Evolutionary conservation across 2,797 vertebrate species (phyloP), one percentile per base, ranked within the genome.

Genomic region (Bovichtus diacanthus): DNA sequence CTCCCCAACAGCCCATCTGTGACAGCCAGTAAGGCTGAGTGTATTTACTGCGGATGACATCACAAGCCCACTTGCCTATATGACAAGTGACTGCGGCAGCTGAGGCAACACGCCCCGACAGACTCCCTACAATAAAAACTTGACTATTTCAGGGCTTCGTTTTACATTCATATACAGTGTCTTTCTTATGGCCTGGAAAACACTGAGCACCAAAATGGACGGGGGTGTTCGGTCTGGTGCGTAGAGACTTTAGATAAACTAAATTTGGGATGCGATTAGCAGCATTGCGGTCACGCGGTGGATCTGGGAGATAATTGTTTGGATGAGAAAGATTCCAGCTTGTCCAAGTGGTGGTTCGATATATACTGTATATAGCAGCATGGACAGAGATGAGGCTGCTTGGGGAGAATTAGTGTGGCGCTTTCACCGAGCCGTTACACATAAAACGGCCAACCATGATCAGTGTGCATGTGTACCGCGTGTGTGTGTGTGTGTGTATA

Each of bases 1-100:
- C 71, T 62, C 23, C 78, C 2, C 23, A 70, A 78, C 77, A 62
- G 85, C 70, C 74, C 66, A 78, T 89, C 87, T 72, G 78, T 78
- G 81, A 87, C 90, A 89, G 78, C 63, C 62, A 76, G 70, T 71
- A 80, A 38, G 85, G 68, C 75, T 3, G 65, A 78, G 83, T 88
- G 87, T 85, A 94, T 93, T 94, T 93, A 89, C 92, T 90, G 91
- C 81, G 29, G 64, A 87, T 93, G 94, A 93, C 94, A 92, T 92
- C 93, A 93, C 75, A 31, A 76, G 50, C 83, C 56, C 69, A 44
- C 84, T 88, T 79, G 76, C 85, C 89, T 86, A 84, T 83, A 91
- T 86, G 84, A 93, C 85, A 88, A 92, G 87, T 85, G 90, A 90
- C 90, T 83, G 90, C 76, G 80, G 94, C 93, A 94, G 94, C 93